A percentile compares a stretch with the other conserved stretches of the same genome.
Evolutionary conservation across 2,797 vertebrate genomes (phyloP).

Genomic region (Syndactyla subalaris): DNA sequence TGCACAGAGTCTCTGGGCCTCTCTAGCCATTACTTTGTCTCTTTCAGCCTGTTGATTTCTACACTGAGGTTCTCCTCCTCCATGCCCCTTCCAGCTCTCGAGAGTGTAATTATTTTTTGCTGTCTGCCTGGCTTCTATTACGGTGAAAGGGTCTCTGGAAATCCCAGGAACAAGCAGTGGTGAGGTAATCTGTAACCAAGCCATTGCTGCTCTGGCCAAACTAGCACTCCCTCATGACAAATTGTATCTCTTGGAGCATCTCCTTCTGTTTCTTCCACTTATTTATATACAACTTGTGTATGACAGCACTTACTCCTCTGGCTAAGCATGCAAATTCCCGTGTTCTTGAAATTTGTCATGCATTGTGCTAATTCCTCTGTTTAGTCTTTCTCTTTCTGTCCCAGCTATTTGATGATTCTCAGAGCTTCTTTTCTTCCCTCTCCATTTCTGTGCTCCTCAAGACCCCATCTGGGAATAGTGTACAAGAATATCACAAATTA

Average conservation of each 20-base stretch:
- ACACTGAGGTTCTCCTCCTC: not conserved
- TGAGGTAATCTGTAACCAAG: not conserved
- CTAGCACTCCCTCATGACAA: not conserved
- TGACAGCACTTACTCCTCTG: not conserved
- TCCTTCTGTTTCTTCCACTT: not conserved
- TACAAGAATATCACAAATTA: not conserved
- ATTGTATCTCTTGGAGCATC: not conserved
- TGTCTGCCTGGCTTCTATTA: not conserved
- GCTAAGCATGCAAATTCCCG: not conserved
- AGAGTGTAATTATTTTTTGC: not conserved
- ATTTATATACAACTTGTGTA: not conserved
- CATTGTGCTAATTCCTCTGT: not conserved
- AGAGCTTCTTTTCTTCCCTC: not conserved
- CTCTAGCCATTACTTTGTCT: not conserved
- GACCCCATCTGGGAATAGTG: not conserved
- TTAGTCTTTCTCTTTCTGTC: conserved; percentile 13
- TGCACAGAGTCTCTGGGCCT: not conserved
- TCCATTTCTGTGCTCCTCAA: not conserved
- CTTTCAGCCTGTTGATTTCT: not conserved
- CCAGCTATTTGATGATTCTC: not conserved
- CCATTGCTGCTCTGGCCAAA: not conserved
- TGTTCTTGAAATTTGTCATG: not conserved
- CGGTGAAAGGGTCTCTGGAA: not conserved
- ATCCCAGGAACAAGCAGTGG: not conserved
- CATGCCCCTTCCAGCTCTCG: not conserved